Percentiles rank a stretch among this genome's conserved stretches.
Evolutionary conservation across 2,797 vertebrate genomes (phyloP).

Genomic region (Picus viridis): DNA sequence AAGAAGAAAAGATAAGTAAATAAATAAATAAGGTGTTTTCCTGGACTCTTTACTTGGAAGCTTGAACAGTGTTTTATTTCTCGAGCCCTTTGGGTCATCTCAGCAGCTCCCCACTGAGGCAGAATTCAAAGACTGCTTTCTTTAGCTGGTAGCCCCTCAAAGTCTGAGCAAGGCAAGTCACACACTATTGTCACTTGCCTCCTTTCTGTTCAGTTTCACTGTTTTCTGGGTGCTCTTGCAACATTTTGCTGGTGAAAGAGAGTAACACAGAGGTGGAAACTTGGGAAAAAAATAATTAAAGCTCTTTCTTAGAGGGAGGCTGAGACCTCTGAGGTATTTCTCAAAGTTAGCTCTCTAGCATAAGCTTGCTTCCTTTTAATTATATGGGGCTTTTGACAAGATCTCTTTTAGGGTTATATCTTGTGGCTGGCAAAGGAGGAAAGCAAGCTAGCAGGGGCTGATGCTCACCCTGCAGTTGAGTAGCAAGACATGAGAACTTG

Average conservation of each 20-base stretch:
- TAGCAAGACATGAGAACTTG: background rate
- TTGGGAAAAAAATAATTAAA: background rate
- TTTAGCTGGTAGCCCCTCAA: background rate
- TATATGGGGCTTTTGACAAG: background rate
- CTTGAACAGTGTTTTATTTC: background rate
- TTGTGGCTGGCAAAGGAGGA: background rate
- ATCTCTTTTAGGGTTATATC: accelerated
- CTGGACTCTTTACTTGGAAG: background rate
- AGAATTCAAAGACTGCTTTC: background rate
- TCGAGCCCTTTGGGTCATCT: background rate
- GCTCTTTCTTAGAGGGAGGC: background rate
- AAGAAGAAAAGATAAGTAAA: background rate
- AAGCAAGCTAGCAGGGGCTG: background rate
- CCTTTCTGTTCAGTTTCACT: background rate
- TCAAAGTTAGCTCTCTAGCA: background rate
- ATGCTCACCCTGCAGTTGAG: background rate
- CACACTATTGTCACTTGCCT: background rate
- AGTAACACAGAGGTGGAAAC: background rate
- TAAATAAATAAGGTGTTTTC: background rate
- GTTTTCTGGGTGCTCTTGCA: background rate
- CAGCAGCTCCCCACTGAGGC: background rate
- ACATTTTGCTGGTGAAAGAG: background rate
- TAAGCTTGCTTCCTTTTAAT: background rate
- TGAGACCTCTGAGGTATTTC: background rate
- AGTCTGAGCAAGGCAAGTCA: background rate